phyloP scores from a whole-genome alignment of 2,888 invertebrate species.

The Ornithoptera alexandrae region DNA sequence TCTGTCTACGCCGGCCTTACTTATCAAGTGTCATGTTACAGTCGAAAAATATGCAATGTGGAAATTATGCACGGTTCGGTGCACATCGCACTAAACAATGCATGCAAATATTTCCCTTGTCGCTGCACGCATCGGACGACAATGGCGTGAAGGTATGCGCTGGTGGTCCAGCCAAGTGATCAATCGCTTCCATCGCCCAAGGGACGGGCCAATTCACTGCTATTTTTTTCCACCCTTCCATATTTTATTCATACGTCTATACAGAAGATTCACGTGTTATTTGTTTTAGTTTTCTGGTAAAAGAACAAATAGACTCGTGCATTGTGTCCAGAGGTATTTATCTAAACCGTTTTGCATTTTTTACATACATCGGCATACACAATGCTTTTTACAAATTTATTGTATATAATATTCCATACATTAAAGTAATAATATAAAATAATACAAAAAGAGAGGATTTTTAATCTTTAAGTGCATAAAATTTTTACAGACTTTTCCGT shows the following conservation, averaged over 20 bases:
- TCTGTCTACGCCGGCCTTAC: conserved; percentile 37
- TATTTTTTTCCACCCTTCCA: background rate
- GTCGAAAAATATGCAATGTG: conserved; percentile 34
- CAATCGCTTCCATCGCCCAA: background rate
- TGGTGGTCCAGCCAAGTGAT: background rate
- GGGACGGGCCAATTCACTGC: conserved; percentile 12
- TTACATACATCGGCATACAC: too few species aligned
- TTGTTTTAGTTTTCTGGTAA: conserved; percentile 5
- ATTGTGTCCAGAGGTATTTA: background rate
- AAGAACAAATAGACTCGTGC: background rate
- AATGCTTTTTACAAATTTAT: too few species aligned
- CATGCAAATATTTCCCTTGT: conserved; percentile 30
- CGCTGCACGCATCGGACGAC: conserved; percentile 23
- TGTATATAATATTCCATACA: too few species aligned
- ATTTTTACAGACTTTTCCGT: too few species aligned
- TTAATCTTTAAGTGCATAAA: too few species aligned
- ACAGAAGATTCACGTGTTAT: conserved; percentile 5
- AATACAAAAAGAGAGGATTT: too few species aligned
- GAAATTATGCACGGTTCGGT: conserved; percentile 29
- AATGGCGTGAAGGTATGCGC: conserved; percentile 27
- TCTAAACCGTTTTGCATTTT: background rate
- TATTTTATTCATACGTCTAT: background rate
- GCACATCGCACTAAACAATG: conserved; percentile 22
- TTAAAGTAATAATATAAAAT: too few species aligned
- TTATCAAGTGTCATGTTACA: conserved; percentile 41